Evolutionary conservation across 2,113 vertebrate genomes (phyloP).

Genomic region (Chionis minor): DNA sequence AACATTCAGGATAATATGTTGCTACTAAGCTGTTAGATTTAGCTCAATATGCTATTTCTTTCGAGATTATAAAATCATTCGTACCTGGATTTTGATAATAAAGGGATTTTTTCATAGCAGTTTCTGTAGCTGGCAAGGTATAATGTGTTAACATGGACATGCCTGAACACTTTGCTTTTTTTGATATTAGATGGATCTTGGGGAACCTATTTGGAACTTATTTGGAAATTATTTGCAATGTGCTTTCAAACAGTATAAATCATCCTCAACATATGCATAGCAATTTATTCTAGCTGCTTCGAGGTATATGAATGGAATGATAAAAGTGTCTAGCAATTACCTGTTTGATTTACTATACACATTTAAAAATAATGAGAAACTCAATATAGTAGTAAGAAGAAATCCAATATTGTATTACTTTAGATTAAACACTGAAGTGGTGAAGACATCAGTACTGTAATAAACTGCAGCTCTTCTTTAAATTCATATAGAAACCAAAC

Average conservation of each 20-base stretch:
- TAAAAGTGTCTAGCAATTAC: background rate
- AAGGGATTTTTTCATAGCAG: background rate
- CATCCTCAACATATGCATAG: background rate
- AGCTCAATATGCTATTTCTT: background rate
- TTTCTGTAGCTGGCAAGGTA: background rate
- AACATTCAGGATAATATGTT: background rate
- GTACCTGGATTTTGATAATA: background rate
- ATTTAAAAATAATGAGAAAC: background rate
- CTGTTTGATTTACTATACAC: background rate
- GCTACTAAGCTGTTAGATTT: background rate
- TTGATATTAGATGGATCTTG: background rate
- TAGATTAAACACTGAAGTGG: background rate
- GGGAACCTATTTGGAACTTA: constrained; percentile 20
- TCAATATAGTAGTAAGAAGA: background rate
- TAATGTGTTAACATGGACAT: background rate
- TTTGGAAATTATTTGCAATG: constrained; percentile 26
- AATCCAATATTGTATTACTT: background rate
- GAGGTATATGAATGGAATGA: background rate
- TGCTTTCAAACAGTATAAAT: constrained; percentile 3
- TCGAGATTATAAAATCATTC: background rate
- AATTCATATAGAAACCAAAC: background rate
- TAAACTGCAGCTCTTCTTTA: background rate
- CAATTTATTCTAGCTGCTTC: background rate
- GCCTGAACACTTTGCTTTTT: background rate
- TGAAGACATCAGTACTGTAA: background rate